Evolutionary conservation across 2,888 invertebrate genomes (phyloP).

Genomic region (Alsophila aescularia): DNA sequence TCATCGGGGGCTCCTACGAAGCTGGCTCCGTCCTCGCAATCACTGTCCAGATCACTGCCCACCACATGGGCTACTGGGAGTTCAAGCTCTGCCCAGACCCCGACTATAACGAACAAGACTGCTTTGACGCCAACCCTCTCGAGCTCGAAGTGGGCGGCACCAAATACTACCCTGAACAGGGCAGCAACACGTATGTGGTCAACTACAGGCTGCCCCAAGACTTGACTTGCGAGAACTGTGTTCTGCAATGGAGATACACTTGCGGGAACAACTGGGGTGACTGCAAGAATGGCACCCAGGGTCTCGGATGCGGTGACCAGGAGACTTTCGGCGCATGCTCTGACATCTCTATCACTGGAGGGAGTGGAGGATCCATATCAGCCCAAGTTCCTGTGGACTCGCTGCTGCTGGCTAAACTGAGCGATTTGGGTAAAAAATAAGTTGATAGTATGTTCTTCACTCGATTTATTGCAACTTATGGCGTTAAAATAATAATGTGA

Average conservation of each 20-base stretch:
- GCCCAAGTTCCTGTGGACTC: slow-evolving; percentile 22
- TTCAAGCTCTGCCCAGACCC: slow-evolving; percentile 91
- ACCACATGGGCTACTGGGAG: slow-evolving; percentile 93
- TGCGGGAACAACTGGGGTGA: slow-evolving; percentile 94
- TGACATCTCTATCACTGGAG: slow-evolving; percentile 86
- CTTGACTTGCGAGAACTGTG: slow-evolving; percentile 90
- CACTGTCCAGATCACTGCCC: slow-evolving; percentile 91
- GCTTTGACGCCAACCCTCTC: slow-evolving; percentile 88
- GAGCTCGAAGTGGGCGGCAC: slow-evolving; percentile 81
- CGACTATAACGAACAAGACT: slow-evolving; percentile 87
- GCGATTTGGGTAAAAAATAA: slow-evolving; percentile 29
- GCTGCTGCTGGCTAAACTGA: slow-evolving; percentile 15
- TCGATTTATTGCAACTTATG: background rate
- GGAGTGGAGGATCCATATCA: background rate
- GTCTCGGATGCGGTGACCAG: slow-evolving; percentile 93
- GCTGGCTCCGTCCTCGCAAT: slow-evolving; percentile 87
- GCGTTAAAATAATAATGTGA: background rate
- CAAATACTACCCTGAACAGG: slow-evolving; percentile 87
- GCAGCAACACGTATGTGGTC: slow-evolving; percentile 88
- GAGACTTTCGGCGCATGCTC: slow-evolving; percentile 94
- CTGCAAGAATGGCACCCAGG: slow-evolving; percentile 87
- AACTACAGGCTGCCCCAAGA: slow-evolving; percentile 85
- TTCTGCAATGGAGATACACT: slow-evolving; percentile 93
- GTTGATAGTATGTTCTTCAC: background rate
- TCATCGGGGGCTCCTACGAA: slow-evolving; percentile 88